Evolutionary conservation across 2,797 vertebrate genomes (phyloP), one percentile per base, ranked within the genome.

Genomic region (Odontamblyopus rebecca): DNA sequence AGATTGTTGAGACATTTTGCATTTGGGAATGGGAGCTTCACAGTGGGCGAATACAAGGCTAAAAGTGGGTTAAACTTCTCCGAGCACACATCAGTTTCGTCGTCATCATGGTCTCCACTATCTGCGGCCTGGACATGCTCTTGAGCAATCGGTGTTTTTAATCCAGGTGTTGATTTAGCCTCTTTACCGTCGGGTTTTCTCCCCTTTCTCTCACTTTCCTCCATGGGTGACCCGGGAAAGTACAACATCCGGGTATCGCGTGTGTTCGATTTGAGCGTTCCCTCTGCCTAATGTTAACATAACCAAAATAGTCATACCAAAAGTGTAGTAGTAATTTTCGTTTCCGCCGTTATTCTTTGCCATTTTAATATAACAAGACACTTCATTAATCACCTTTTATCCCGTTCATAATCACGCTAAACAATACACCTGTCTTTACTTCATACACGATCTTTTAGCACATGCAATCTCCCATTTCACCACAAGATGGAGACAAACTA

Each of bases 1-100:
- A 99, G 88, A 82, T 99, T 98, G 89, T 98, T 98, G 75, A 98
- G 98, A 85, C 95, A 95, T 50, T 92, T 96, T 9, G 96, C 92
- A 69, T 94, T 89, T 0, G 97, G 97, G 66, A 90, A 96, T 1
- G 97, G 97, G 11, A 98, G 88, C 16, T 86, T 84, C 16, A 96
- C 91, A 0, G 80, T 35, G 0, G 95, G 89, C 0, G 95, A 93
- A 80, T 99, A 98, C 32, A 99, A 78, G 4, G 96, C 97, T 77
- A 94, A 61, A 38, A 97, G 90, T 0, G 97, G 97, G 87, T 99
- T 95, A 74, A 99, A 99, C 59, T 82, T 89, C 48, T 93, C 95
- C 0, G 97, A 98, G 69, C 94, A 95, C 16, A 98, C 94, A 6
- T 99, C 95, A 74, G 92, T 73, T 84, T 92, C 89, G 12, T 88